Percentiles rank a stretch among this genome's conserved stretches.
phyloP scores from a whole-genome alignment of 2,113 vertebrate genomes.

The Aleadryas rufinucha region DNA sequence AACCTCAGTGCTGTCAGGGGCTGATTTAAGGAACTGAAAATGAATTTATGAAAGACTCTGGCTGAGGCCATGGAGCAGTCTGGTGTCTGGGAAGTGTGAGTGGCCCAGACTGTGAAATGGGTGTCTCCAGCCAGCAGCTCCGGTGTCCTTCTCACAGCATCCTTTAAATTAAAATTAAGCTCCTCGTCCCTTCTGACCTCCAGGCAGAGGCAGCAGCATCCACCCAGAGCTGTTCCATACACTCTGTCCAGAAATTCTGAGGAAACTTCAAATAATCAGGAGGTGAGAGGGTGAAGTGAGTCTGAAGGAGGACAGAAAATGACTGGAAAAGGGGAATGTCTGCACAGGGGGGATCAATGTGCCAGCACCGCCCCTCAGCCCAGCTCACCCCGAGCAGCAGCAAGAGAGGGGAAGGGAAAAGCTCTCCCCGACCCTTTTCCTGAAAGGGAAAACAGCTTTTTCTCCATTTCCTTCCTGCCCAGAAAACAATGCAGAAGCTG shows the following conservation, averaged over 20 bases:
- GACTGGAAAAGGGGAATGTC: neutral
- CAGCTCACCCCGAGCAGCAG: neutral
- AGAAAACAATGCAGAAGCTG: constrained; percentile 5
- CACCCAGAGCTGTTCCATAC: neutral
- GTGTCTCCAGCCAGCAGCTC: neutral
- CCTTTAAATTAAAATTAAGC: neutral
- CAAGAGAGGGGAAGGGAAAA: neutral
- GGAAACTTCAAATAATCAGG: neutral
- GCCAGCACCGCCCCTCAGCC: neutral
- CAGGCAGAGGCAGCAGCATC: neutral
- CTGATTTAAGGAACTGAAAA: constrained; percentile 37
- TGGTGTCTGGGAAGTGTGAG: constrained; percentile 16
- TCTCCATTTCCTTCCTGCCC: neutral
- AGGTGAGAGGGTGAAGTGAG: neutral
- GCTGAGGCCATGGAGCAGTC: constrained; percentile 1
- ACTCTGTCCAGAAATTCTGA: neutral
- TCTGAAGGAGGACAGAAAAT: neutral
- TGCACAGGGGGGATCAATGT: neutral
- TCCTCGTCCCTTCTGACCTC: neutral
- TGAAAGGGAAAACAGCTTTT: neutral
- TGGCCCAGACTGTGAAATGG: neutral
- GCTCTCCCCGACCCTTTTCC: neutral
- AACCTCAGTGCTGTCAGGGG: neutral
- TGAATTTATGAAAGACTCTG: neutral
- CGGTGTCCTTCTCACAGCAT: neutral